Evolutionary conservation across 2,113 vertebrate species (phyloP).

Genomic region (Ailuropoda melanoleuca): DNA sequence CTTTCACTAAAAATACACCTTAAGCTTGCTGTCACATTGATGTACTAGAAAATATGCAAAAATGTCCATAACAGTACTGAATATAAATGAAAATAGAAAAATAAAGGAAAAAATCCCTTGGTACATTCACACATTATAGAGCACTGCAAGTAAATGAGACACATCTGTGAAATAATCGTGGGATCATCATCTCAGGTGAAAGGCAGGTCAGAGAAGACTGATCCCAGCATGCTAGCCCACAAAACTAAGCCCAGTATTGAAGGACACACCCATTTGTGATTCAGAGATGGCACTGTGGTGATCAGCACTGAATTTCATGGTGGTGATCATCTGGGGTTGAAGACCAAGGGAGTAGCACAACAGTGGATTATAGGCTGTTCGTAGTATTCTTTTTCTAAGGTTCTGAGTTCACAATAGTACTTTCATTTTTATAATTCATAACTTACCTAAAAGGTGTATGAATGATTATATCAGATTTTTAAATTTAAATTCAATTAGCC

Average conservation of each 20-base stretch:
- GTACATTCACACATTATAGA: neutral
- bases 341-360: neutral
- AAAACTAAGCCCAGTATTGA: neutral
- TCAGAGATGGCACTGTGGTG: neutral
- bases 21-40: neutral
- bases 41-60: neutral
- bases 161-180: neutral
- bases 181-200: neutral
- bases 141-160: neutral
- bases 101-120: neutral
- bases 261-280: neutral
- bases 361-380: neutral
- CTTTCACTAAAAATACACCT: neutral
- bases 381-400: neutral
- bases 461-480: too few relatives aligned
- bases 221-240: rapidly evolving
- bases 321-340: neutral
- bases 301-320: neutral
- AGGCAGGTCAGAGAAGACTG: neutral
- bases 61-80: neutral
- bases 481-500: too few relatives aligned
- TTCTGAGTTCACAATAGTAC: neutral
- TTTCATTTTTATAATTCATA: neutral
- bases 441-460: neutral
- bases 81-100: neutral